Base-by-base conservation (phyloP, 1,140 invertebrate species). In the Eueides isabella region DNA sequence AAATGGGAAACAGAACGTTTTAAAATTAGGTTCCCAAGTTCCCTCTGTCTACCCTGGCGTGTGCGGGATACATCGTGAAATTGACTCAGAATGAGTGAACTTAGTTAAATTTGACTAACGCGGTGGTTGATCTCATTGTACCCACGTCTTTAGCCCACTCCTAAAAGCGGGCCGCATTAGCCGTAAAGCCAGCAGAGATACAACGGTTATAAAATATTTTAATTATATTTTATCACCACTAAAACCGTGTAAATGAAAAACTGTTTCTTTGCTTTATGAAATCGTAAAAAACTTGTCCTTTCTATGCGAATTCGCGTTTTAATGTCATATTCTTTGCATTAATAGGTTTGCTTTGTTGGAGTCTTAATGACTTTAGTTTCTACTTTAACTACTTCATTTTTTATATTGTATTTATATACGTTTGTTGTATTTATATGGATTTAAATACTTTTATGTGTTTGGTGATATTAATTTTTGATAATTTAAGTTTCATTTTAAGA, bases 231-330 rank as follows among this genome's bases (percentile, higher is more conserved):
- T 91, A 91, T 88, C 81, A 80, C 84, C 85, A 88, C 89, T 91
- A 91, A 87, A 89, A 85, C 84, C 80, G 85, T 91, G 87, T 91
- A 91, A 91, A 91, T 91, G 89, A 91, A 91, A 91, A 91, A 91
- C 89, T 85, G 88, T 81, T 87, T 84, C 55, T 85, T 82, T 77
- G 67, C 79, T 78, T 89, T 85, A 88, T 87, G 80, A 85, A 89
- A 91, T 90, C 89, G 86, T 91, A 91, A 91, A 84, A 91, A 91
- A 88, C 86, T 91, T 91, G 87, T 88, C 87, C 84, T 75, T 65
- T 67, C 75, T 76, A 69, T 77, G 81, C 78, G 77, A 38, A 28
- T 38, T 29, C 55, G 79, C 84, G 78, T 87, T 88, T 76, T 76
- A 76, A 76, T 76, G 74, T 69, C 62, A 66, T 75, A 71, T 67